A percentile compares a stretch with the other conserved stretches of the same genome.
phyloP scores from a whole-genome alignment of 2,888 invertebrate species.

The Clunio marinus region DNA sequence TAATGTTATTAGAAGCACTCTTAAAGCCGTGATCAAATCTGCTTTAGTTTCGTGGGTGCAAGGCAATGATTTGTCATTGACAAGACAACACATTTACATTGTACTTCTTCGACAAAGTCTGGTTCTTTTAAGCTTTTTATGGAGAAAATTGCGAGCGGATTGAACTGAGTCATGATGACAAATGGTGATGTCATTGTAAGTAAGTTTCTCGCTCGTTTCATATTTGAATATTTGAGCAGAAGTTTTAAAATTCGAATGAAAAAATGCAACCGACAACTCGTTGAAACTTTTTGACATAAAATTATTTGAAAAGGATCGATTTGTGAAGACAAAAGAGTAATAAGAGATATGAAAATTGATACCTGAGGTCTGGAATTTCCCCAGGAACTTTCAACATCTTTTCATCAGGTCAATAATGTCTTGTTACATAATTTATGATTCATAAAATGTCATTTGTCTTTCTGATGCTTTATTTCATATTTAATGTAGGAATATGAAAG shows the following conservation, averaged over 20 bases:
- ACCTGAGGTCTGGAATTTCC: too few relatives aligned
- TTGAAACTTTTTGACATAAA: too few relatives aligned
- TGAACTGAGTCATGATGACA: background rate
- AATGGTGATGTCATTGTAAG: background rate
- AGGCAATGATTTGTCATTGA: constrained; percentile 28
- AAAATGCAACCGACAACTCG: too few relatives aligned
- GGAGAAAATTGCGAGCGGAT: constrained; percentile 7
- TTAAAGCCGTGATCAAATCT: background rate
- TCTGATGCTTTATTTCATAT: too few relatives aligned
- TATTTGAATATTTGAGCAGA: too few relatives aligned
- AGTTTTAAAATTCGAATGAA: too few relatives aligned
- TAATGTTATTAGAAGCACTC: background rate
- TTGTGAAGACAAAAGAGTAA: background rate
- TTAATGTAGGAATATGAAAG: background rate
- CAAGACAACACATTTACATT: constrained; percentile 3
- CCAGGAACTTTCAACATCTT: too few relatives aligned
- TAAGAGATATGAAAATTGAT: background rate
- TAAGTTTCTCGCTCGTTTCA: background rate
- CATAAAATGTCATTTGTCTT: too few relatives aligned
- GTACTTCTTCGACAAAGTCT: background rate
- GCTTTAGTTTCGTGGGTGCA: constrained; percentile 4
- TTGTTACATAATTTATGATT: too few relatives aligned
- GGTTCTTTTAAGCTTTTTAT: constrained; percentile 12
- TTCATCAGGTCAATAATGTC: too few relatives aligned
- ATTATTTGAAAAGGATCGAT: background rate